These are phyloP conservation scores for Coregonus ussuriensis DNA, from an alignment of 2,797 vertebrate genomes.

Conservation along the genomic window DNA sequence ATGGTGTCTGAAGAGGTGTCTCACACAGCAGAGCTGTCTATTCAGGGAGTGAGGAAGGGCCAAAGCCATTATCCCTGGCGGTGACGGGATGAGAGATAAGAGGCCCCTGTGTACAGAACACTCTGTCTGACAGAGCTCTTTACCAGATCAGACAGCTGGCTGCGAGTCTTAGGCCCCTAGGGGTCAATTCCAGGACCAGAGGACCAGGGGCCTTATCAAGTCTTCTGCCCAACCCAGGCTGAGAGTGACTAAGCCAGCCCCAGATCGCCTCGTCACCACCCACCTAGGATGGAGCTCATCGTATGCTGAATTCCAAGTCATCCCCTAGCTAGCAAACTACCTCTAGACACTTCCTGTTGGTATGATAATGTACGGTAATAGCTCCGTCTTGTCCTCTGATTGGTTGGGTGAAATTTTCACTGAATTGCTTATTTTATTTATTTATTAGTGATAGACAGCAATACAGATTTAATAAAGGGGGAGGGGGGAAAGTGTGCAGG, in stretches of 20 bases:
- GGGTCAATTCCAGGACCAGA: neutral
- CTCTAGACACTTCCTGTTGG: too few species aligned
- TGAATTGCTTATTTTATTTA: too few species aligned
- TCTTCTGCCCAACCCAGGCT: neutral
- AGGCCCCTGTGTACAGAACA: neutral
- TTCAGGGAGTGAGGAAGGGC: neutral
- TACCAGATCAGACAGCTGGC: neutral
- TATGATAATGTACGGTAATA: too few species aligned
- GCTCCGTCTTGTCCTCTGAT: too few species aligned
- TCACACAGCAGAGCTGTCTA: neutral
- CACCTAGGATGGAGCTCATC: neutral
- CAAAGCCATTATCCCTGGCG: neutral
- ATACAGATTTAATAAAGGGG: too few species aligned
- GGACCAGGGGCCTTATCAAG: neutral
- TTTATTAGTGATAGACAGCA: too few species aligned
- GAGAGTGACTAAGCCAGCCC: neutral
- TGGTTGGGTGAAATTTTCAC: too few species aligned
- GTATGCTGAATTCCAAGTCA: neutral
- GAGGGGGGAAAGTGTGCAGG: too few species aligned
- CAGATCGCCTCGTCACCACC: neutral
- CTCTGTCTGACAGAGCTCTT: neutral
- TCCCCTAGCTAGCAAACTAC: neutral
- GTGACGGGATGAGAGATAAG: constrained; percentile 6
- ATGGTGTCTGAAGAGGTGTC: neutral
- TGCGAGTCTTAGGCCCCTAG: neutral